A percentile compares a stretch with the other conserved stretches of the same genome.
phyloP scores from a whole-genome alignment of 2,113 vertebrate species.

The Dicrurus megarhynchus region DNA sequence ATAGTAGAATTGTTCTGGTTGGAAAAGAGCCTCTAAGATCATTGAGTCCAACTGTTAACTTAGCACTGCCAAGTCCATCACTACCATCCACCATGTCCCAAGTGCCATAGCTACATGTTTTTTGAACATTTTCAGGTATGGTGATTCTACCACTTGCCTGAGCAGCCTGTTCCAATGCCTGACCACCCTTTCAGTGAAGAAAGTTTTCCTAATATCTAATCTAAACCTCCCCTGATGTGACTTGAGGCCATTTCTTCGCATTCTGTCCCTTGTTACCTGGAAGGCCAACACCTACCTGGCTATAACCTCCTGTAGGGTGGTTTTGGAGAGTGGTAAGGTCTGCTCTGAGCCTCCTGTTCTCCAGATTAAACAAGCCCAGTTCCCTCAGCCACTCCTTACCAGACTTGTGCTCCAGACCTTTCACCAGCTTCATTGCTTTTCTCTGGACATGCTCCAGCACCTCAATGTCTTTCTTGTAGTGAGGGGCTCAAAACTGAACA shows the following conservation, averaged over 20 bases:
- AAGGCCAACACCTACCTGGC: neutral
- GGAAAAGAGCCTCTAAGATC: neutral
- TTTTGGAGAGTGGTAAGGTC: neutral
- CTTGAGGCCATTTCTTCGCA: neutral
- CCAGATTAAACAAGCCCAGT: neutral
- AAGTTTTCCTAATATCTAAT: neutral
- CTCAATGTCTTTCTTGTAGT: neutral
- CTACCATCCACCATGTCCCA: neutral
- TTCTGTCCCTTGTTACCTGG: neutral
- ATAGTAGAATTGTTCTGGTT: neutral
- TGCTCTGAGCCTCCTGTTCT: neutral
- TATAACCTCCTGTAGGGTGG: neutral
- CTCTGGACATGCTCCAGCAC: fast-evolving
- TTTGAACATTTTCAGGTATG: neutral
- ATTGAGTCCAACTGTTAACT: neutral
- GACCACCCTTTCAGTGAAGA: neutral
- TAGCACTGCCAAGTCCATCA: neutral
- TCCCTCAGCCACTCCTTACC: neutral
- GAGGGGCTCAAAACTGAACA: neutral
- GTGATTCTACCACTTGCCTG: neutral
- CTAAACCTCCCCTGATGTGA: neutral
- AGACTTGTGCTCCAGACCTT: neutral
- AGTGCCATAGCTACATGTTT: neutral
- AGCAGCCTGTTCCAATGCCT: neutral
- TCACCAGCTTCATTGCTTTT: neutral